Base-by-base conservation (phyloP, 2,888 invertebrate genomes). In the Harpalus rufipes region DNA sequence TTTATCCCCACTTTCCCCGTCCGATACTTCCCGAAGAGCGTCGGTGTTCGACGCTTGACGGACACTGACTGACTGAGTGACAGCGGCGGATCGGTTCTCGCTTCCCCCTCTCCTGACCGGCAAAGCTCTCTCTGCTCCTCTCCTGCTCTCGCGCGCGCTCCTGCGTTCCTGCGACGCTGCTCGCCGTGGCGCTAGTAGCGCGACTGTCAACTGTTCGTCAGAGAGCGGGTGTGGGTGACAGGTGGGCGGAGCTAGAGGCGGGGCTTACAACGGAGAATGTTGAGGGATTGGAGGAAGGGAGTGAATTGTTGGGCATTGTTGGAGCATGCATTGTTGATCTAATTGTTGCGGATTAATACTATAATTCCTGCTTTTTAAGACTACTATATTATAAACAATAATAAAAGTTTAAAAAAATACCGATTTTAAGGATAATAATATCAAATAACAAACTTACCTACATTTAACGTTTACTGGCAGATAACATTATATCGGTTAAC, bases 131-230 rank as follows among this genome's bases (percentile, higher is more conserved):
- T 51, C 32, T 80, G 56, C 59, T 68, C 85, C 76, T 85, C 68
- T 88, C 18, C 89, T 89, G 88, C 89, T 88, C 90, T 4, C 86
- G 84, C 86, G 90, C 90, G 90, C 90, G 90, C 90, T 90, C 90
- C 89, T 89, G 87, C 87, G 86, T 56, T 82, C 63, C 85, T 7
- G 41, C 68, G 84, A 79, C 86, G 81, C 82, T 74, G 86, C 39
- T 85, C 79, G 82, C 86, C 85, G 82, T 76, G 84, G 85, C 86
- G 86, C 85, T 84, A 86, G 86, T 79, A 86, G 87, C 89, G 88
- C 89, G 88, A 7, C 90, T 90, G 90, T 91, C 91, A 91, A 89
- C 90, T 90, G 90, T 82, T 91, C 91, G 90, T 91, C 91, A 91
- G 68, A 59, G 90, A 88, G 89, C 90, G 89, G 90, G 91, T 90